phyloP scores from a whole-genome alignment of 2,888 invertebrate species.

The Caenorhabditis virilis region DNA sequence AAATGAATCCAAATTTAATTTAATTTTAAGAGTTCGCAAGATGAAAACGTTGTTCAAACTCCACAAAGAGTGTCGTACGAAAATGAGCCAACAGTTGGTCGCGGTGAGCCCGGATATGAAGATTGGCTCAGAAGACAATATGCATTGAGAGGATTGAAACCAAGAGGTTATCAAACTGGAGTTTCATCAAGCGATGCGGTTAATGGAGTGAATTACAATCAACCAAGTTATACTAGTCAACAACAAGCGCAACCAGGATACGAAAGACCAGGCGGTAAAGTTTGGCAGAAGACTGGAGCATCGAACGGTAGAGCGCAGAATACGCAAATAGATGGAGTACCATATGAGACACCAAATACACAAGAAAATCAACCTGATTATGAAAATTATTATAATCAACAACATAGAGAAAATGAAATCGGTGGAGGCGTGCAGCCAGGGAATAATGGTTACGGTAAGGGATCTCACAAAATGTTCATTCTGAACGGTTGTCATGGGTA shows the following conservation, averaged over 20 bases:
- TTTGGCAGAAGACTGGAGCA: too few relatives aligned
- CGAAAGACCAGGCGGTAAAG: background rate
- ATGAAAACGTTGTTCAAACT: too few relatives aligned
- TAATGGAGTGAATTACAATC: background rate
- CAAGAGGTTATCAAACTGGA: background rate
- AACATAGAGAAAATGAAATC: background rate
- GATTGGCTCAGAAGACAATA: slow-evolving; percentile 9
- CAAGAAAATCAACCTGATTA: background rate
- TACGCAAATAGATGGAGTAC: background rate
- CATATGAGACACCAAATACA: background rate
- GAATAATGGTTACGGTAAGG: too few relatives aligned
- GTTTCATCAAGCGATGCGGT: too few relatives aligned
- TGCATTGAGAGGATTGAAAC: background rate
- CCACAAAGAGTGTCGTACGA: too few relatives aligned
- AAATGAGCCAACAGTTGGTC: too few relatives aligned
- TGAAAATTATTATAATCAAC: background rate
- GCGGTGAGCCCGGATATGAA: slow-evolving; percentile 4
- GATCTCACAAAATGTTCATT: too few relatives aligned
- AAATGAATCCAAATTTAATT: too few relatives aligned
- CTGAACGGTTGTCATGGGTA: too few relatives aligned
- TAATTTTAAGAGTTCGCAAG: too few relatives aligned
- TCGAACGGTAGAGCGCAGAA: too few relatives aligned
- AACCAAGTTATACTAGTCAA: background rate
- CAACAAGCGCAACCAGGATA: background rate
- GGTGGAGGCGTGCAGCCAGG: too few relatives aligned